Evolutionary conservation across 1,140 invertebrate species (phyloP).

Genomic region (Formica selysi): DNA sequence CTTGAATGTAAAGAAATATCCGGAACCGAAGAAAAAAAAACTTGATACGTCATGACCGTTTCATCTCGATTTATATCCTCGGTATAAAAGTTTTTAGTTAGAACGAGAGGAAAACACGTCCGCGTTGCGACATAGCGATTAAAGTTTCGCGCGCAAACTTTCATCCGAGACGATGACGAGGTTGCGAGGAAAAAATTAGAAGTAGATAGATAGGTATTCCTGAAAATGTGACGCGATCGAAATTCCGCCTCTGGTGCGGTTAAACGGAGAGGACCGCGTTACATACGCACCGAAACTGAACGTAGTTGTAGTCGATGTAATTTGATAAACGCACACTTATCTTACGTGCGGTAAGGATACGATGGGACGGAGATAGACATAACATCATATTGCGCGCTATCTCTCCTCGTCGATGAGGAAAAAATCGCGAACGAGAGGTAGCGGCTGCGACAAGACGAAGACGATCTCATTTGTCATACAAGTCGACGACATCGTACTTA

Average conservation of each 20-base stretch:
- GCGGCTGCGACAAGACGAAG: background rate
- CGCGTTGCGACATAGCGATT: background rate
- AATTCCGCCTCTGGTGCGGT: background rate
- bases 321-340: background rate
- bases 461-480: background rate
- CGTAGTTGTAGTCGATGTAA: background rate
- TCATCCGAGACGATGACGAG: constrained; percentile 9
- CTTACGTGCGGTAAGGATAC: background rate
- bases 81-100: background rate
- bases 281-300: background rate
- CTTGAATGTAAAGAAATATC: background rate
- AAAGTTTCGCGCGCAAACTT: constrained; percentile 71
- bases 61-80: background rate
- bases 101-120: background rate
- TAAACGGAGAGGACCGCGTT: background rate
- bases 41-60: background rate
- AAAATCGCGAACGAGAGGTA: background rate
- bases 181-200: background rate
- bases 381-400: background rate
- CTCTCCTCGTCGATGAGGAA: background rate
- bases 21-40: background rate
- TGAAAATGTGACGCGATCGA: constrained; percentile 35
- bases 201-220: background rate
- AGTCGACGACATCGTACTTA: constrained; percentile 67
- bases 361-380: background rate